A percentile compares a stretch with the other conserved stretches of the same genome.
Conservation (phyloP, 2,113 vertebrate species). For the Paraplagusia blochii region DNA sequence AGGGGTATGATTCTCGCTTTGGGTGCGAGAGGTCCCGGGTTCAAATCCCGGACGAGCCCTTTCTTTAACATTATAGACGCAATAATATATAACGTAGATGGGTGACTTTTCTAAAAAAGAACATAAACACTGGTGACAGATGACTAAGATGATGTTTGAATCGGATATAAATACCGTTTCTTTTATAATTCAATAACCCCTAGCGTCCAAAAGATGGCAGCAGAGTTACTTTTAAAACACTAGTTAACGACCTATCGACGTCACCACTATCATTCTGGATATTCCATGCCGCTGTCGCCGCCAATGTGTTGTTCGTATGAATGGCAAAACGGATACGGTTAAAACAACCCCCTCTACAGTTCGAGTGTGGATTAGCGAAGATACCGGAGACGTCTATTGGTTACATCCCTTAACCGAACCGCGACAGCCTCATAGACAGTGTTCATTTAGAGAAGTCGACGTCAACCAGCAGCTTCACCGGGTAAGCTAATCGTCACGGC, state of each 20-base stretch:
- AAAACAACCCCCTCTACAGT: not conserved
- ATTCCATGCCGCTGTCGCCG: conserved; percentile 14
- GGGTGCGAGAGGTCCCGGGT: conserved; percentile 77
- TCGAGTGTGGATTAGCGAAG: conserved; percentile 6
- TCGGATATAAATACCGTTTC: not conserved
- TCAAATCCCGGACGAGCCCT: conserved; percentile 76
- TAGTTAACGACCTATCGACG: not conserved
- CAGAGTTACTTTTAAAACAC: not conserved
- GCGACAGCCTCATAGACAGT: not conserved
- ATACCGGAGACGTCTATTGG: not conserved
- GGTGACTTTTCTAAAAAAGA: too few relatives aligned
- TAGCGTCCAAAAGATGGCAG: not conserved
- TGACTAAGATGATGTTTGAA: not conserved
- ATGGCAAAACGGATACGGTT: conserved; percentile 8
- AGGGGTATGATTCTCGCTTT: conserved; percentile 78
- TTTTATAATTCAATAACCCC: not conserved
- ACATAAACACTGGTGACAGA: not conserved
- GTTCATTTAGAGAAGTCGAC: conserved; percentile 22
- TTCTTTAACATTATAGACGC: not conserved
- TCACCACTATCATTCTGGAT: conserved; percentile 19
- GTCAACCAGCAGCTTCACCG: conserved; percentile 34
- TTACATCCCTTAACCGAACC: too few relatives aligned
- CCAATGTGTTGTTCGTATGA: not conserved
- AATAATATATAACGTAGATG: too few relatives aligned
- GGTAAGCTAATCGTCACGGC: conserved; percentile 54